Base-by-base conservation (phyloP, 2,797 vertebrate species). In the Leontopithecus rosalia region DNA sequence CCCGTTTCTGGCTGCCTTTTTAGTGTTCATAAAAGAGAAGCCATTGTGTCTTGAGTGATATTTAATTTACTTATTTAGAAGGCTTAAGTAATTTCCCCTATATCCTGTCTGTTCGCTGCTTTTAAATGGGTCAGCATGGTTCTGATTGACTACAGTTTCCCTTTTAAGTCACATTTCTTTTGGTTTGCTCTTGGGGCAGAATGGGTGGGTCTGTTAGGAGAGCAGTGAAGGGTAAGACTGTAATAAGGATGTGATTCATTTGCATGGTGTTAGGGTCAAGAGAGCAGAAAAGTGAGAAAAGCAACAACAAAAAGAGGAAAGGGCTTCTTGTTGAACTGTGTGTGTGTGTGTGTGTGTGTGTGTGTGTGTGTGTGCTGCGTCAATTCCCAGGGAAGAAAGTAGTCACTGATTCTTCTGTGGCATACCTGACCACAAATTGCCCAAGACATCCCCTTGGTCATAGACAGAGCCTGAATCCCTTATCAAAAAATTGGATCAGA, bases 31-130 rank as follows among this genome's bases (percentile, higher is more conserved):
- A 24, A 58, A 48, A 96, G 82, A 86, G 61, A 92, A 95, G 36
- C 7, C 36, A 70, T 85, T 90, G 67, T 64, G 26, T 86, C 43
- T 90, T 82, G 39, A 91, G 50, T 91, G 83, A 88, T 48, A 95
- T 58, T 94, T 95, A 67, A 73, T 94, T 95, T 81, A 39, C 33
- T 90, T 93, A 81, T 43, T 96, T 94, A 95, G 41, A 94, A 94
- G n/a, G 20, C 85, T 96, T 95, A 64, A 92, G 58, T 11, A 57
- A 73, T 90, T 92, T 90, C 1, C n/a, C 30, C 28, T 73, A 83
- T 77, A 80, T 95, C 19, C 50, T 75, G 11, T 91, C 58, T 92
- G 61, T 55, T 90, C 20, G 64, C 30, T 94, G 30, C 77, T 84
- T 76, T 88, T n/a, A 50, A 77, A 70, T 19, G 61, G 64, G 85